phyloP scores from a whole-genome alignment of 1,140 invertebrate species.

The Medauroidea extradentata region DNA sequence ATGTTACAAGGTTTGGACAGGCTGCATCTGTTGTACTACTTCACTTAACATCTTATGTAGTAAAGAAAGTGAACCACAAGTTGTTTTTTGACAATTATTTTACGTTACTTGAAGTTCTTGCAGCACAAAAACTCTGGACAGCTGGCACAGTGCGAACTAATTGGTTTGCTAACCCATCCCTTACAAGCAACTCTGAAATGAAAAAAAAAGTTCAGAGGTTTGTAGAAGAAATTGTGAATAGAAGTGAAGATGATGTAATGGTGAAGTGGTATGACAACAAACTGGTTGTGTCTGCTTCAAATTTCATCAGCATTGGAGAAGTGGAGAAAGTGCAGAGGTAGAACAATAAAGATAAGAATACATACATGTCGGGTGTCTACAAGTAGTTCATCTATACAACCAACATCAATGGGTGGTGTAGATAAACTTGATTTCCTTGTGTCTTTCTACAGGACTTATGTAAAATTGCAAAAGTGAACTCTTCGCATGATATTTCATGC shows the following conservation, averaged over 20 bases:
- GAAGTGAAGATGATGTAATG: not conserved
- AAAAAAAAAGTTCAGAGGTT: constrained; percentile 5
- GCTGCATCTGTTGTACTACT: not conserved
- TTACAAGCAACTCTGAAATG: not conserved
- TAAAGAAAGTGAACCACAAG: constrained; percentile 6
- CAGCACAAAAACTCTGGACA: not conserved
- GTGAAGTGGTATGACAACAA: constrained; percentile 2
- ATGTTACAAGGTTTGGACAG: not conserved
- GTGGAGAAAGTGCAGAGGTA: constrained; percentile 12
- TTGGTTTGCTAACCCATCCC: not conserved
- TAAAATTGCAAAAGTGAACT: constrained; percentile 33
- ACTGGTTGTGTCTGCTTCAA: not conserved
- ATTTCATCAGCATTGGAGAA: constrained; percentile 6
- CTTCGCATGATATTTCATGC: constrained; percentile 31
- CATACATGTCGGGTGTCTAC: constrained; percentile 21
- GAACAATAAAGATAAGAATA: constrained; percentile 21
- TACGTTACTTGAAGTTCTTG: constrained; percentile 7
- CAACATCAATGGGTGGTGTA: constrained; percentile 34
- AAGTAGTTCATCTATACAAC: constrained; percentile 29
- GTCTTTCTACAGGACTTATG: constrained; percentile 26
- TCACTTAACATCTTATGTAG: not conserved
- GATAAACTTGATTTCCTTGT: constrained; percentile 31
- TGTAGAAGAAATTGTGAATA: not conserved
- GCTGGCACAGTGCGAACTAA: constrained; percentile 4
- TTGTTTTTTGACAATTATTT: constrained; percentile 20